Evolutionary conservation across 2,888 invertebrate genomes (phyloP).

Genomic region (Lucinisca nassula): DNA sequence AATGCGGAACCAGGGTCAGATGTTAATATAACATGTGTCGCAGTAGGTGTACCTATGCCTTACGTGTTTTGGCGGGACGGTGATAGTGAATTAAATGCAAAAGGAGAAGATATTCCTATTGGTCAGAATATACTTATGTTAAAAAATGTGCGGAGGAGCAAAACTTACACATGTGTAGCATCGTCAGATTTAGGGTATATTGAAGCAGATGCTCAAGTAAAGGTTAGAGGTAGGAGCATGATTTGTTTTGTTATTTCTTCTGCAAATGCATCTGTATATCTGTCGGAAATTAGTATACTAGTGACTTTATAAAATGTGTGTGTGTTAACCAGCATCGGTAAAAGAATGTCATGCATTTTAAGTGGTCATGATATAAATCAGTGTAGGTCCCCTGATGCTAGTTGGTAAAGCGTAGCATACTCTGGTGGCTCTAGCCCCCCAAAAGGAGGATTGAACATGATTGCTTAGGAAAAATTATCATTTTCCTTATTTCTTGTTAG

Average conservation of each 20-base stretch:
- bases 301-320: too few relatives aligned
- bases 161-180: slow-evolving; percentile 99
- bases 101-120: slow-evolving; percentile 90
- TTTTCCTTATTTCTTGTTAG: too few relatives aligned
- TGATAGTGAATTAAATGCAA: slow-evolving; percentile 92
- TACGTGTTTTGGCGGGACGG: slow-evolving; percentile 92
- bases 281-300: not conserved
- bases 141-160: slow-evolving; percentile 95
- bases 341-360: slow-evolving; percentile 7
- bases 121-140: slow-evolving; percentile 95
- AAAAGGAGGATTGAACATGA: too few relatives aligned
- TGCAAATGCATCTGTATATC: not conserved
- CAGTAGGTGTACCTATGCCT: slow-evolving; percentile 99
- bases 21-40: slow-evolving; percentile 98
- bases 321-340: not conserved
- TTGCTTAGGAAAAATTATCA: too few relatives aligned
- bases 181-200: slow-evolving; percentile 97
- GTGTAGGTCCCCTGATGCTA: too few relatives aligned
- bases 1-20: slow-evolving; percentile 96
- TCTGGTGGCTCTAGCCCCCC: too few relatives aligned
- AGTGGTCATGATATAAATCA: too few relatives aligned
- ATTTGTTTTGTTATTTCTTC: not conserved
- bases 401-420: too few relatives aligned
- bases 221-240: slow-evolving; percentile 95
- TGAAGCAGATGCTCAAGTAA: slow-evolving; percentile 95